phyloP scores from a whole-genome alignment of 2,888 invertebrate genomes.

The Pristionchus maxplancki region DNA sequence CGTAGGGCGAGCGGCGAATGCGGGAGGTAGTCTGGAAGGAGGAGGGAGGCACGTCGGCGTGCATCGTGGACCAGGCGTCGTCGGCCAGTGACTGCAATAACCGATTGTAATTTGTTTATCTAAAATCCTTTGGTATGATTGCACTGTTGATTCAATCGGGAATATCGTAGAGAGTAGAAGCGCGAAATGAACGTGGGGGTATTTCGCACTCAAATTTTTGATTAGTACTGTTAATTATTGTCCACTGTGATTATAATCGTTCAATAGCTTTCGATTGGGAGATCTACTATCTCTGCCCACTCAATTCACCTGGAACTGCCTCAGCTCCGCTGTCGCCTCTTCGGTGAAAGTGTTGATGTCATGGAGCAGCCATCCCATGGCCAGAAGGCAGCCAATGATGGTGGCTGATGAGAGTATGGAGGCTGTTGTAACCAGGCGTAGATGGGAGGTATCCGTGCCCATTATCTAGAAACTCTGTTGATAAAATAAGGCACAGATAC shows the following conservation, averaged over 20 bases:
- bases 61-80: constrained; percentile 53
- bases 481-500: neutral
- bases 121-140: too few species aligned
- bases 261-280: too few species aligned
- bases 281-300: neutral
- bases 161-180: neutral
- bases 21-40: neutral
- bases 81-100: constrained; percentile 44
- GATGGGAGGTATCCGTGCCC: neutral
- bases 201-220: too few species aligned
- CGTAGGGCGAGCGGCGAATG: neutral
- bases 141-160: too few species aligned
- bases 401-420: neutral
- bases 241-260: too few species aligned
- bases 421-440: neutral
- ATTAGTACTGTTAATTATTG: too few species aligned
- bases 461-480: neutral
- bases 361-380: constrained; percentile 56
- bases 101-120: too few species aligned
- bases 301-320: constrained; percentile 57
- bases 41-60: neutral
- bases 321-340: constrained; percentile 58
- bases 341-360: constrained; percentile 61
- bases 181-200: too few species aligned
- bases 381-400: neutral